Base-by-base conservation (phyloP, 2,113 vertebrate species). In the Caranx ignobilis region DNA sequence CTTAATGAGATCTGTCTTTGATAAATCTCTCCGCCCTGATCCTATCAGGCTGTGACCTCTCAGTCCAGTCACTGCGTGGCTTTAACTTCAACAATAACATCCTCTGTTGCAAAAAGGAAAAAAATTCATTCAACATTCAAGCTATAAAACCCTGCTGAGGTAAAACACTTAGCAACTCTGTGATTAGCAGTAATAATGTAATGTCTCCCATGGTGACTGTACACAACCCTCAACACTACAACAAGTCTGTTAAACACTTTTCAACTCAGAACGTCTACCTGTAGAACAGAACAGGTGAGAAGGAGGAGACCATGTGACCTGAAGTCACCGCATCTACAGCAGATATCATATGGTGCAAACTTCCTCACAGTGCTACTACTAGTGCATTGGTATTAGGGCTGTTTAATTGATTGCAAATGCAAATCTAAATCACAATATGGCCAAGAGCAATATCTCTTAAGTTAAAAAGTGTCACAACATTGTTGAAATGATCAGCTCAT, bases 171-270 rank as follows among this genome's bases (percentile, higher is more conserved):
- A 74, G 6, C 75, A 84, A 79, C 75, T 65, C 6, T 57, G 45
- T 71, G 68, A 89, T 87, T 78, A 83, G 66, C 59, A 61, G 45
- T 52, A 81, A 87, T 81, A 31, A 67, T 61, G 37, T 87, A 81
- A 87, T 57, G 81, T 73, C 41, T 86, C 81, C 70, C 78, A 47
- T 32, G 73, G 71, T 64, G 71, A 74, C 32, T 54, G 62, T 61
- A 41, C 77, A 61, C 35, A 11, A 45, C 56, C 62, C 0, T 71
- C 26, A 65, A 62, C 43, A 65, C 31, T 5, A 32, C 37, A 65
- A 75, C 0, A 3, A 15, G 16, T 31, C 31, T 37, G 35, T 37
- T 37, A 6, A 37, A 37, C 7, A 37, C 7, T 39, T 39, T 39
- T 39, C 26, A 39, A 39, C 39, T 39, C 7, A 39, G 10, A 39